These are phyloP conservation scores for Engystomops pustulosus DNA, from an alignment of 2,113 vertebrate species.

Conservation along the genomic window DNA sequence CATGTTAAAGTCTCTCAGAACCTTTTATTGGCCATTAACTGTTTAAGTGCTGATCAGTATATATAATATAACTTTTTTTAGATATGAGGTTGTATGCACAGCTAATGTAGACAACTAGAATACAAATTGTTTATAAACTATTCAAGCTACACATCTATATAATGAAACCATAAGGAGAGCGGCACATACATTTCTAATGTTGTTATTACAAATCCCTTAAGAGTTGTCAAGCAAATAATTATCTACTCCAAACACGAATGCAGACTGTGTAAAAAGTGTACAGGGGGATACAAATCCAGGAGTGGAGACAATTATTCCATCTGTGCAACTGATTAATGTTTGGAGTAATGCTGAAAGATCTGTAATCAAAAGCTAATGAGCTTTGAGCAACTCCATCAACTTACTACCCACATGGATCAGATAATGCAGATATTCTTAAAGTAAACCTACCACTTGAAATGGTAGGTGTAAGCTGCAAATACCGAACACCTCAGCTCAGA, in stretches of 20 bases:
- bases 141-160: conserved; percentile 30
- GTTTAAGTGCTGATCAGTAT: no score
- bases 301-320: conserved; percentile 29
- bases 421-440: background rate
- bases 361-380: conserved; percentile 53
- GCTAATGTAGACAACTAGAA: conserved; percentile 1
- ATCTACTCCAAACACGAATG: conserved; percentile 49
- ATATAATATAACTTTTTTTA: no score
- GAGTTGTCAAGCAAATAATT: conserved; percentile 52
- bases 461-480: no score
- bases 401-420: background rate
- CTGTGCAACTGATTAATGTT: conserved; percentile 48
- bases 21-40: no score
- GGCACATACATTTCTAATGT: conserved; percentile 47
- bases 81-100: conserved; percentile 39
- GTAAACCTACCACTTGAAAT: no score
- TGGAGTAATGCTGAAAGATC: conserved; percentile 25
- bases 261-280: conserved; percentile 34
- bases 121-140: conserved; percentile 30
- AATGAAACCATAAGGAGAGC: conserved; percentile 52
- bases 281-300: conserved; percentile 14
- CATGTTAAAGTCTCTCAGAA: no score
- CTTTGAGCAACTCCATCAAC: conserved; percentile 29
- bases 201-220: conserved; percentile 51
- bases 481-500: no score